Conservation (phyloP, 1,140 invertebrate species). For the Epicauta chinensis region DNA sequence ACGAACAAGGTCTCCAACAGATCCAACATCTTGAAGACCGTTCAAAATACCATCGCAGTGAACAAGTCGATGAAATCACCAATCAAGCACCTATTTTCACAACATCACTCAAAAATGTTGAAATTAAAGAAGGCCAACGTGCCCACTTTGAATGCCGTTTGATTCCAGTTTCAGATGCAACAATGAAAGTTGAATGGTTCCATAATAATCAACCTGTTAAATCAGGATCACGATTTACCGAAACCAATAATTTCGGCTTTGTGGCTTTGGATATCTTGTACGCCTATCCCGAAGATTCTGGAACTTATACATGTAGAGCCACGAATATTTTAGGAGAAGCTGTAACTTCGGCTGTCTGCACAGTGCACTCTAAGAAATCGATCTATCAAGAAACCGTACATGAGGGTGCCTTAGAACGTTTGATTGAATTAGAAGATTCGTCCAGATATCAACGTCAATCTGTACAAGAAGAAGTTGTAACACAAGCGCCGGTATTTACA, state of each 20-base stretch:
- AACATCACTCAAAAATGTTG: slow-evolving; percentile 80
- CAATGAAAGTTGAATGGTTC: slow-evolving; percentile 98
- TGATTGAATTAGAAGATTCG: slow-evolving; percentile 80
- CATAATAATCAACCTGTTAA: slow-evolving; percentile 86
- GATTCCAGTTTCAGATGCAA: slow-evolving; percentile 92
- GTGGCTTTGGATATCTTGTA: slow-evolving; percentile 89
- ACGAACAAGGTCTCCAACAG: slow-evolving; percentile 76
- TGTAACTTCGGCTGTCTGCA: slow-evolving; percentile 70
- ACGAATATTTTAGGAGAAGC: slow-evolving; percentile 82
- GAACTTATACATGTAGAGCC: slow-evolving; percentile 85
- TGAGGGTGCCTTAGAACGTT: slow-evolving; percentile 68
- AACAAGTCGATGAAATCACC: slow-evolving; percentile 73
- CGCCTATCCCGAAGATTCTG: slow-evolving; percentile 85
- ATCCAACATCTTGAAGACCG: slow-evolving; percentile 83
- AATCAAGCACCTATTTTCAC: slow-evolving; percentile 88
- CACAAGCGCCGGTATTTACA: slow-evolving; percentile 89
- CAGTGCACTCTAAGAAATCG: slow-evolving; percentile 78
- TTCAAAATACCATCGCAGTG: slow-evolving; percentile 65
- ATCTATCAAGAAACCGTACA: slow-evolving; percentile 82
- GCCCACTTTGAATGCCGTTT: slow-evolving; percentile 94
- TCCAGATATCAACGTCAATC: slow-evolving; percentile 62
- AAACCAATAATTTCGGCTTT: slow-evolving; percentile 92
- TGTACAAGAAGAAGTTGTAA: slow-evolving; percentile 67
- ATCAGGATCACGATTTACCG: slow-evolving; percentile 80
- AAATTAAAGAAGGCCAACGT: slow-evolving; percentile 91